A percentile compares a stretch with the other conserved stretches of the same genome.
phyloP scores from a whole-genome alignment of 2,797 vertebrate species.

The Cryptoblepharus egeriae region DNA sequence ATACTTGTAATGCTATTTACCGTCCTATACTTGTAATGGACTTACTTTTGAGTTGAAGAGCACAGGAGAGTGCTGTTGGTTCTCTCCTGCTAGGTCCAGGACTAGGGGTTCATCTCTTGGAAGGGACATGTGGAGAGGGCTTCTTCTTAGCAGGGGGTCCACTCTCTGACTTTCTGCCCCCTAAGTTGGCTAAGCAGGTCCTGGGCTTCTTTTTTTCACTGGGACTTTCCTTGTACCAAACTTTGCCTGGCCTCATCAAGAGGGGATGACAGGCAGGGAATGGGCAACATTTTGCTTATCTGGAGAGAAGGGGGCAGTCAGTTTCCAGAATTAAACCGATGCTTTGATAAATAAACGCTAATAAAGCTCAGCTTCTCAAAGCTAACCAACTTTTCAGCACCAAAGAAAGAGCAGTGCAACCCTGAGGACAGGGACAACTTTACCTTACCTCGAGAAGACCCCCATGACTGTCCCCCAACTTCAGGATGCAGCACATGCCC shows the following conservation, averaged over 20 bases:
- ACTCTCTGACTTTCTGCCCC: background rate
- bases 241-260: background rate
- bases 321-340: background rate
- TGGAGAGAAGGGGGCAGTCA: background rate
- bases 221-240: background rate
- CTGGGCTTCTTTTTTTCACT: constrained; percentile 16
- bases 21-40: too few relatives aligned
- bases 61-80: too few relatives aligned
- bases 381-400: too few relatives aligned
- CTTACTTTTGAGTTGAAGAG: too few relatives aligned
- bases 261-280: background rate
- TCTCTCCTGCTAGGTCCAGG: background rate
- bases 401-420: too few relatives aligned
- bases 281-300: background rate
- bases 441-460: too few relatives aligned
- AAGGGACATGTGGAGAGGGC: background rate
- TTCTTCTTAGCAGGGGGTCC: background rate
- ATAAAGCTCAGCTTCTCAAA: background rate
- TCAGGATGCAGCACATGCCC: too few relatives aligned
- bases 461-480: too few relatives aligned
- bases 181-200: background rate
- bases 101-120: background rate
- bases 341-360: background rate
- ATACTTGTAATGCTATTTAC: too few relatives aligned
- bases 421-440: too few relatives aligned